Evolutionary conservation across 1,140 invertebrate species (phyloP).

Genomic region (Drosophila mauritiana): DNA sequence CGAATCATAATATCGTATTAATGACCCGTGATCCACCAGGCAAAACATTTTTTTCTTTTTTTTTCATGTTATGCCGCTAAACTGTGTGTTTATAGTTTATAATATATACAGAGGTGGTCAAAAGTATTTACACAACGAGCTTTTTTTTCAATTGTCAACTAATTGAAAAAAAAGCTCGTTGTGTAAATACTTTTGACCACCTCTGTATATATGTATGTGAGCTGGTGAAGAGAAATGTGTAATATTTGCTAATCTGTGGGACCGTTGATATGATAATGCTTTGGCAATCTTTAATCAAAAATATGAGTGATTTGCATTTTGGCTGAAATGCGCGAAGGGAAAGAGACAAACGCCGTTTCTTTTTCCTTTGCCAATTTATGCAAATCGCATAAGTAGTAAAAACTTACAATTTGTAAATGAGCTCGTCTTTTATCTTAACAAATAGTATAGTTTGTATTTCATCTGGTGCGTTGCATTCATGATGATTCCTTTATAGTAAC

Average conservation of each 20-base stretch:
- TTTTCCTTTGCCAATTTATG: not conserved
- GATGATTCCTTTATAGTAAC: too few relatives aligned
- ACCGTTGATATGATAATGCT: slow-evolving; percentile 24
- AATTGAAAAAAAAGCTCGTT: too few relatives aligned
- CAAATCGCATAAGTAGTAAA: not conserved
- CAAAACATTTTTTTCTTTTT: slow-evolving; percentile 16
- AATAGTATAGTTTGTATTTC: not conserved
- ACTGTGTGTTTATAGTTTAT: slow-evolving; percentile 24
- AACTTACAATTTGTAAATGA: not conserved
- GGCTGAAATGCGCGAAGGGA: slow-evolving; percentile 7
- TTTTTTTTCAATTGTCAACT: too few relatives aligned
- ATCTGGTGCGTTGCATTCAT: not conserved
- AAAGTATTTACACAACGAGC: too few relatives aligned
- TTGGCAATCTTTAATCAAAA: slow-evolving; percentile 2
- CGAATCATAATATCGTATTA: slow-evolving; percentile 69
- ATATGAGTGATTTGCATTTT: slow-evolving; percentile 1
- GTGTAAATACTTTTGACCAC: too few relatives aligned
- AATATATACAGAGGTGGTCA: too few relatives aligned
- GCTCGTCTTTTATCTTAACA: not conserved
- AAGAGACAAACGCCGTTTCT: not conserved
- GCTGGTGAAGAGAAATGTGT: slow-evolving; percentile 17
- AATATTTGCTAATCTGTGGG: slow-evolving; percentile 8
- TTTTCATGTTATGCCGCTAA: slow-evolving; percentile 1
- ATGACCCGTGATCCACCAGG: slow-evolving; percentile 45
- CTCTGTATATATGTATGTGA: slow-evolving; percentile 14